Base-by-base conservation (phyloP, 2,888 invertebrate genomes). In the Epinotia brunnichana region DNA sequence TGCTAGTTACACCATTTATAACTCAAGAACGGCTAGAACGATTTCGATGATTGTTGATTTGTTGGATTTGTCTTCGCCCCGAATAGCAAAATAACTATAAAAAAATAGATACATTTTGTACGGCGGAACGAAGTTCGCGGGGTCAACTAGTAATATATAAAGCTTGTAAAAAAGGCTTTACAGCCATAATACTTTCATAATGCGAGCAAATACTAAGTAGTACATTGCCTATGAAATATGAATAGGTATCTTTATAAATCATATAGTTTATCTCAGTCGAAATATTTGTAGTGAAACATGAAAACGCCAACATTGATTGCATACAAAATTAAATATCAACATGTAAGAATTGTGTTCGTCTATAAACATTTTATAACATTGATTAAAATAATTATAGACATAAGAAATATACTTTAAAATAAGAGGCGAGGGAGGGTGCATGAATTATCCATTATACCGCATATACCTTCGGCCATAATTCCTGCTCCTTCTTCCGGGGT, bases 401-500 rank as follows among this genome's bases (percentile, higher is more conserved):
- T 63, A 69, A 85, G 85, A 86, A 89, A 89, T 83, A 80, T 79
- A 83, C 81, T 84, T 87, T 86, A 90, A 91, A 90, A 90, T 90
- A 88, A 86, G 83, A 86, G 87, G 77, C 69, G 74, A 78, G 76
- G 78, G 85, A 84, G 92, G 92, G 92, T 93, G 92, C 91, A 93
- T 93, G 92, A 92, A 93, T 92, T 91, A 92, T 89, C 90, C 91
- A 91, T 91, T 88, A 90, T 82, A 79, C 76, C 80, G 83, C 84
- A 87, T 85, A 90, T 90, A 88, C 90, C 87, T 87, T 82, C 82
- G 85, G 82, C 89, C 85, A 90, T 91, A 91, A 91, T 85, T 91
- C 89, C 86, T 90, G 83, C 87, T 87, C 86, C 83, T 87, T 84
- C 87, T 88, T 87, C 85, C 87, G 85, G 86, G 84, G 87, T 85